phyloP scores from a whole-genome alignment of 2,113 vertebrate species.

The Dromaius novaehollandiae region DNA sequence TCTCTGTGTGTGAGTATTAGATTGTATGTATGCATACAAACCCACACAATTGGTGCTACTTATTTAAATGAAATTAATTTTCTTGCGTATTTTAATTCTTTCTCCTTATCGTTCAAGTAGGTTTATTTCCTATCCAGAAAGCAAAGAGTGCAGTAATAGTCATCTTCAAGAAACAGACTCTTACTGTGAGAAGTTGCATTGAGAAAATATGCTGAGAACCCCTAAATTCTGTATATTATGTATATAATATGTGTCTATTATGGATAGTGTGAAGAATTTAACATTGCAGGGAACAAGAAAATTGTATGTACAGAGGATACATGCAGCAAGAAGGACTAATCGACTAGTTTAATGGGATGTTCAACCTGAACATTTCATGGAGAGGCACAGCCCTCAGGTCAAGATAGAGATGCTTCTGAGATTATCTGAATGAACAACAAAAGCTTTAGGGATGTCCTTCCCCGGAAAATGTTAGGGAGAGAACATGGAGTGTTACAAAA shows the following conservation, averaged over 20 bases:
- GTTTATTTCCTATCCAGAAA: background rate
- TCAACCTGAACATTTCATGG: background rate
- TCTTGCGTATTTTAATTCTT: background rate
- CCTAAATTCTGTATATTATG: background rate
- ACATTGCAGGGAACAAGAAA: background rate
- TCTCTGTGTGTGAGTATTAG: background rate
- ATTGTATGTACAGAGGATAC: background rate
- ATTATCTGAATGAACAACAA: background rate
- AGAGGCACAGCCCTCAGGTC: background rate
- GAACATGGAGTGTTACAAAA: background rate
- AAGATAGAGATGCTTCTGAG: background rate
- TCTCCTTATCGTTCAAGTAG: background rate
- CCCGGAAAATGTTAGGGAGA: background rate
- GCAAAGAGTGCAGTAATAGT: background rate
- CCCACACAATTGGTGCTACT: background rate
- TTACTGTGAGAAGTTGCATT: background rate
- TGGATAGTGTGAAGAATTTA: background rate
- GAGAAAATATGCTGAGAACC: background rate
- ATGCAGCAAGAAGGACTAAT: background rate
- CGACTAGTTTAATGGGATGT: background rate
- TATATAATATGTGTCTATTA: background rate
- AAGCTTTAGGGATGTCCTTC: background rate
- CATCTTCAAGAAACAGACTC: background rate
- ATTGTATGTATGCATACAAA: background rate
- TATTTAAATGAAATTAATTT: background rate